Conservation (phyloP, 2,888 invertebrate genomes). For the Agapetus fuscipes region DNA sequence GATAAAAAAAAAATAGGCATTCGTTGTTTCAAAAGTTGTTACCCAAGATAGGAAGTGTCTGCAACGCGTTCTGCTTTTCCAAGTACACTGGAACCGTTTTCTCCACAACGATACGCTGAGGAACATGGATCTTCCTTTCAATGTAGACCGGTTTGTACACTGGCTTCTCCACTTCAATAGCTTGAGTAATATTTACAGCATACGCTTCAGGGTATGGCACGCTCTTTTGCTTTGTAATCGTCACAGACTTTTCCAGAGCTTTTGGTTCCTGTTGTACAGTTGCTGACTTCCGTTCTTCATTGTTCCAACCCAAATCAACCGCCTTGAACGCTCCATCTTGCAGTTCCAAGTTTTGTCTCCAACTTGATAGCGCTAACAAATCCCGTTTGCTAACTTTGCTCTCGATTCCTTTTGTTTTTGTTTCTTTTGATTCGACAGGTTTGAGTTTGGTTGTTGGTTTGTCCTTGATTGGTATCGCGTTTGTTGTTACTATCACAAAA, state of each 20-base stretch:
- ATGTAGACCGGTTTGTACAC: conserved; percentile 46
- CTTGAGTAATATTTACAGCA: conserved; percentile 25
- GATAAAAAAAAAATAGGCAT: too few relatives aligned
- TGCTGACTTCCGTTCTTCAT: too few relatives aligned
- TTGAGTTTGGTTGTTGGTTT: neutral
- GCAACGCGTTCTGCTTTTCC: conserved; percentile 20
- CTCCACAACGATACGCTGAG: conserved; percentile 37
- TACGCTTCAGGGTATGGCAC: neutral
- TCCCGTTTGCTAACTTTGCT: neutral
- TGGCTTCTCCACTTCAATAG: conserved; percentile 43
- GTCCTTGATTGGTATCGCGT: neutral
- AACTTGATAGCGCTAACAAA: neutral
- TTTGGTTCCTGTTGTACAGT: neutral
- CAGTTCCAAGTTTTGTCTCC: neutral
- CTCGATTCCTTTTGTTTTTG: neutral
- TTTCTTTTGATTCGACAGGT: neutral
- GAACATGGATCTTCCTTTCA: conserved; percentile 32
- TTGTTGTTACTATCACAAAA: too few relatives aligned
- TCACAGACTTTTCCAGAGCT: neutral
- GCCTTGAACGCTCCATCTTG: neutral
- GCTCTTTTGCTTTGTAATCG: neutral
- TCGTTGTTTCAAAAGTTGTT: neutral
- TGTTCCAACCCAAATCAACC: neutral
- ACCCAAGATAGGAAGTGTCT: neutral
- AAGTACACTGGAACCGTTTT: conserved; percentile 42